These are phyloP conservation scores for Odontophorus gujanensis DNA, from an alignment of 2,113 vertebrate genomes.

Conservation along the genomic window DNA sequence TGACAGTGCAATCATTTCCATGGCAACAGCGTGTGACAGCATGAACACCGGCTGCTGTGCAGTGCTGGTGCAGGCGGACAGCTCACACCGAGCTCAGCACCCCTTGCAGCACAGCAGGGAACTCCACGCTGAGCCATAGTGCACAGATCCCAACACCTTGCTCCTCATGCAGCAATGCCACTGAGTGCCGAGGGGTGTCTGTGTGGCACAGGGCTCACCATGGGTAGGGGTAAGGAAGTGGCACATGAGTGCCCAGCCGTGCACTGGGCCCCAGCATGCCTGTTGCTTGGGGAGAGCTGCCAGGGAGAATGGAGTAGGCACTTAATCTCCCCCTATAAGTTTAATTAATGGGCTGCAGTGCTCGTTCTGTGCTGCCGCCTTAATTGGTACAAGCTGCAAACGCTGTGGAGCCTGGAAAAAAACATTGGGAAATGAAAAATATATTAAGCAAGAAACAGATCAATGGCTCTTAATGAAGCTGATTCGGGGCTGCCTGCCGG, in stretches of 20 bases:
- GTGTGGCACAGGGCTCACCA: accelerated
- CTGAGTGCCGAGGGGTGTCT: not conserved
- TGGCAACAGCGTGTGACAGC: not conserved
- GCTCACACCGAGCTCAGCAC: not conserved
- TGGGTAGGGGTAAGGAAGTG: not conserved
- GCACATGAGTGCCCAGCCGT: not conserved
- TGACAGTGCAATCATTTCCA: conserved; percentile 51
- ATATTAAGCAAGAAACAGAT: conserved; percentile 75
- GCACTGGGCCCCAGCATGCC: not conserved
- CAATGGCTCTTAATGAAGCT: conserved; percentile 68
- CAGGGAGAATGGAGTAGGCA: conserved; percentile 63
- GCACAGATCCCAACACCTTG: accelerated
- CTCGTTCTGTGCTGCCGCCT: conserved; percentile 68
- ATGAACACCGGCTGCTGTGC: not conserved
- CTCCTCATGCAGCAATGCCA: accelerated
- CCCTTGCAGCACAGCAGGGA: accelerated
- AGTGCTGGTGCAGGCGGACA: accelerated
- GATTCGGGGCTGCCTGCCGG: conserved; percentile 22
- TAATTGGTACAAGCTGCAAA: conserved; percentile 78
- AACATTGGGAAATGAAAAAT: conserved; percentile 74
- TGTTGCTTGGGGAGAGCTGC: conserved; percentile 40
- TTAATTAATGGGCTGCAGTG: conserved; percentile 74
- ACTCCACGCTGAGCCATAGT: not conserved
- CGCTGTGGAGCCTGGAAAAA: conserved; percentile 64
- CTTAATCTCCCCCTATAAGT: conserved; percentile 69